phyloP scores from a whole-genome alignment of 2,888 invertebrate genomes.

The Cerastis leucographa region DNA sequence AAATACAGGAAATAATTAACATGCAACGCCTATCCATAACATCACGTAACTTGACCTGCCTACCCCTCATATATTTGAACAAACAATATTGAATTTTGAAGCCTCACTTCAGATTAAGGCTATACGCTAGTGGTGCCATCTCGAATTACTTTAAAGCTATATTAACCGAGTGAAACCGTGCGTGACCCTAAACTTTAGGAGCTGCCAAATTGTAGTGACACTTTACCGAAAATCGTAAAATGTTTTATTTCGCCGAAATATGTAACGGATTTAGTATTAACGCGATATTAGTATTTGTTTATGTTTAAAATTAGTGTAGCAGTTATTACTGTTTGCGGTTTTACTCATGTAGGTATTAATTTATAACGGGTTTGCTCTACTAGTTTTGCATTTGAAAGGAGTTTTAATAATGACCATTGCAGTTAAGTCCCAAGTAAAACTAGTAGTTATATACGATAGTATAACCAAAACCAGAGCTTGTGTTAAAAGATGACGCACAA shows the following conservation, averaged over 20 bases:
- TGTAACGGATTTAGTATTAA: background rate
- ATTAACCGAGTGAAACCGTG: conserved; percentile 20
- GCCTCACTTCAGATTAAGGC: conserved; percentile 50
- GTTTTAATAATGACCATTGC: background rate
- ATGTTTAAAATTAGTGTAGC: background rate
- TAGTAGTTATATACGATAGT: background rate
- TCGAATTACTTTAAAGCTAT: conserved; percentile 46
- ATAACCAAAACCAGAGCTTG: background rate
- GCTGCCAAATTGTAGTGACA: conserved; percentile 19
- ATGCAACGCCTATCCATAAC: background rate
- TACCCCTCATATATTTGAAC: conserved; percentile 13
- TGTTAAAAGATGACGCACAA: background rate
- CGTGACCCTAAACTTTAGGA: conserved; percentile 31
- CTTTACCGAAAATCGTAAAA: conserved; percentile 2
- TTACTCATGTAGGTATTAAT: background rate
- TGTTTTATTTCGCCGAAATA: background rate
- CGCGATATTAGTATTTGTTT: background rate
- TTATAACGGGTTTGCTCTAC: background rate
- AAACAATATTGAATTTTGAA: conserved; percentile 63
- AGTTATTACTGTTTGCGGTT: conserved; percentile 2
- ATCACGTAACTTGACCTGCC: background rate
- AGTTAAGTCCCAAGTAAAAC: background rate
- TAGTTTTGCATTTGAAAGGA: background rate
- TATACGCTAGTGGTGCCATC: conserved; percentile 21
- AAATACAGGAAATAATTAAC: background rate